These are phyloP conservation scores for Rotaria socialis DNA, from an alignment of 2,888 invertebrate genomes.

Conservation along the genomic window DNA sequence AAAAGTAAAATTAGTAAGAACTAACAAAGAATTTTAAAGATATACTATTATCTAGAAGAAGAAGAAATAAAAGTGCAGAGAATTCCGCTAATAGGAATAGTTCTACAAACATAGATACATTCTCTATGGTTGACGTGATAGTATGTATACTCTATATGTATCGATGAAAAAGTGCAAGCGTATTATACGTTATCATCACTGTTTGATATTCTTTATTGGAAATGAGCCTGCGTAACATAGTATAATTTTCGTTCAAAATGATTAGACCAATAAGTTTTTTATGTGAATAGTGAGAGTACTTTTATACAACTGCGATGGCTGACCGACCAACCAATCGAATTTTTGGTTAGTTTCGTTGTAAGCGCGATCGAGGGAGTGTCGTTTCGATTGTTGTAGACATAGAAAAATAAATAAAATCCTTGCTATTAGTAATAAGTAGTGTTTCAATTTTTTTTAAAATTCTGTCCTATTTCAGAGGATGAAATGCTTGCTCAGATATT, in stretches of 20 bases:
- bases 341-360: background rate
- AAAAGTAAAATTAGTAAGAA: background rate
- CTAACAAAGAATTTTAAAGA: background rate
- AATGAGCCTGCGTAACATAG: background rate
- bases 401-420: background rate
- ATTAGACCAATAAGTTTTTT: background rate
- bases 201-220: background rate
- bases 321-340: background rate
- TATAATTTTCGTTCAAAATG: background rate
- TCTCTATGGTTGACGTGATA: background rate
- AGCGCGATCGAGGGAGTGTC: background rate
- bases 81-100: background rate
- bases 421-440: background rate
- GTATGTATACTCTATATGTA: background rate
- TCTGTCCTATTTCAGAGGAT: background rate
- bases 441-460: background rate
- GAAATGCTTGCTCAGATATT: slow-evolving; percentile 74
- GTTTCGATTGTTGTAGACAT: background rate
- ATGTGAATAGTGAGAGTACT: background rate
- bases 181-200: background rate
- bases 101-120: background rate
- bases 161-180: background rate
- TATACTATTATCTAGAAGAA: background rate
- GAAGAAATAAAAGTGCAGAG: background rate
- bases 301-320: background rate